Percentiles rank a stretch among this genome's conserved stretches.
phyloP scores from a whole-genome alignment of 2,797 vertebrate genomes.

The Acanthopagrus latus region DNA sequence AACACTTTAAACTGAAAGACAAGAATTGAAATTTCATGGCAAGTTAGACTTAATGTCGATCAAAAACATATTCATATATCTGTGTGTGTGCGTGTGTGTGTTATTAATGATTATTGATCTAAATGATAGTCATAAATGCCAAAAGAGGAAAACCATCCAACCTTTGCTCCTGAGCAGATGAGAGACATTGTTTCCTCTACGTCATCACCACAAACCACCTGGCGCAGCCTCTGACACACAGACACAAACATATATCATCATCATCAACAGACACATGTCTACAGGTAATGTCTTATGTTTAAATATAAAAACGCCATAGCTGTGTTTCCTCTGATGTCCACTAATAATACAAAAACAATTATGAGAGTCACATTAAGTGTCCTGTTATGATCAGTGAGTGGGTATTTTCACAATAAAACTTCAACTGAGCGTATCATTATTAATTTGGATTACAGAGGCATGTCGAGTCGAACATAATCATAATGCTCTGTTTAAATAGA shows the following conservation, averaged over 20 bases:
- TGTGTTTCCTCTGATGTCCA: not conserved
- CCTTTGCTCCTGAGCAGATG: constrained; percentile 84
- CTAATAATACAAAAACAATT: not conserved
- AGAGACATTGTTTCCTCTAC: constrained; percentile 83
- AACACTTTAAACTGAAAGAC: too few species aligned
- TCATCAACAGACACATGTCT: constrained; percentile 1
- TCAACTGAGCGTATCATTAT: too few species aligned
- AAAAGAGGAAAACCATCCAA: constrained; percentile 14
- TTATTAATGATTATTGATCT: not conserved
- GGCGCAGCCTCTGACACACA: constrained; percentile 78
- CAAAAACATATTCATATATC: not conserved
- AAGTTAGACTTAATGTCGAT: too few species aligned
- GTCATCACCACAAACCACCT: constrained; percentile 77
- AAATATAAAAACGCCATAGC: too few species aligned
- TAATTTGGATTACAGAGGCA: too few species aligned
- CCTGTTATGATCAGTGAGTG: not conserved
- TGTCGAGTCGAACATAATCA: too few species aligned
- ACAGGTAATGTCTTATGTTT: not conserved
- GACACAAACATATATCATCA: constrained; percentile 11
- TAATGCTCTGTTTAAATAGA: too few species aligned
- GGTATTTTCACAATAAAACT: not conserved
- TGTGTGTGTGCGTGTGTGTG: not conserved
- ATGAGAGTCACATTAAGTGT: not conserved
- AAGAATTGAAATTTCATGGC: too few species aligned
- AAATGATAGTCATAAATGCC: not conserved